Evolutionary conservation across 2,888 invertebrate species (phyloP), one percentile per base, ranked within the genome.

Genomic region (Nematopogon swammerdamellus): DNA sequence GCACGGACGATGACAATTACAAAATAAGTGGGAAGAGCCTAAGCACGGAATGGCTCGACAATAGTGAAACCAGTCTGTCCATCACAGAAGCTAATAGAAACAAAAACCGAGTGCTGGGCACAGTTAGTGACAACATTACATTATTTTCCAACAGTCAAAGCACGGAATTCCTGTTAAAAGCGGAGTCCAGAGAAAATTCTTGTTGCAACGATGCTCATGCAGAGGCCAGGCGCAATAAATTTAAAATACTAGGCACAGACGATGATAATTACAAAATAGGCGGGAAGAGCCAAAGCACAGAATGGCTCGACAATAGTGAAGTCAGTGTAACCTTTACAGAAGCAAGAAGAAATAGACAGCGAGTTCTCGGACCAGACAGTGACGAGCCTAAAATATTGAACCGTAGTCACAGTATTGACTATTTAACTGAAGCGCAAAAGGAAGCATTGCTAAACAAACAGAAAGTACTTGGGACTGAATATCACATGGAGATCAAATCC

Each of bases 391-490:
- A 18, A 36, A 36, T 14, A 36, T 36, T 14, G 3, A 36, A 14
- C 36, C 8, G 36, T 14, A 36, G 36, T 36, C 36, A 36, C 4
- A 36, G 36, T 36, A 36, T 14, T 36, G 36, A 36, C 11, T 14
- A 36, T 14, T 14, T 36, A 3, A 36, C 36, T 1, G 73, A 77
- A 2, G 81, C 82, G 2, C 76, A 85, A 51, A 84, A 79, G 14
- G 83, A 84, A 50, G 85, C 86, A 0, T 67, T 85, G 53, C 64
- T 72, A 47, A 88, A 87, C 58, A 85, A 82, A 62, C 59, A 83
- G 18, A 85, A 80, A 63, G 75, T 87, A 1, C 62, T 87, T 50
- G 77, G 82, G 3, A 80, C 84, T 0, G 87, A 87, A 61, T 86
- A 82, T 54, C 82, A 81, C 49, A 63, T 81, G 2, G 72, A 76